These are phyloP conservation scores for Hedya salicella DNA, from an alignment of 2,888 invertebrate genomes.

Conservation along the genomic window DNA sequence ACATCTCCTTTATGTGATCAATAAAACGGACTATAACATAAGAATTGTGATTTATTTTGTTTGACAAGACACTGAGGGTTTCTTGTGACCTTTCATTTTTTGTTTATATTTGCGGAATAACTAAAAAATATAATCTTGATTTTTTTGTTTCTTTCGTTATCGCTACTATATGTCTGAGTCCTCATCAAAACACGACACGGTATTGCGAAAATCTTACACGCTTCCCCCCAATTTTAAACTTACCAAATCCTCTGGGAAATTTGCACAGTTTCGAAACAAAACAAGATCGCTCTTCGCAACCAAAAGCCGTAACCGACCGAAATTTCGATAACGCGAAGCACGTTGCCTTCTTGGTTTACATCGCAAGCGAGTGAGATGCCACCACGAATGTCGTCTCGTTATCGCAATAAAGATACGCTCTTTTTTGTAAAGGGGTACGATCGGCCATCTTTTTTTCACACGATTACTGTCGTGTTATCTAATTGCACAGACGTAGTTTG, in stretches of 20 bases:
- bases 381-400: background rate
- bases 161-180: too few species aligned
- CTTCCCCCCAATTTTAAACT: constrained; percentile 6
- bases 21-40: too few species aligned
- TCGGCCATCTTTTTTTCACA: constrained; percentile 37
- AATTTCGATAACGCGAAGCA: background rate
- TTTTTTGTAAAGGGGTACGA: background rate
- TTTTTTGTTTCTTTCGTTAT: too few species aligned
- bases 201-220: background rate
- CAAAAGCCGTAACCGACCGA: background rate
- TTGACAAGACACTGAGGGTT: too few species aligned
- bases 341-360: background rate
- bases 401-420: background rate
- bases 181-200: background rate
- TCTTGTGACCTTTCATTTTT: too few species aligned
- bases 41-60: too few species aligned
- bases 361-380: background rate
- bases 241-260: constrained; percentile 13
- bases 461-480: constrained; percentile 38
- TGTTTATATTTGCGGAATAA: too few species aligned
- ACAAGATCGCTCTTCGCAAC: background rate
- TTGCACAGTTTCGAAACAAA: constrained; percentile 3
- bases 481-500: constrained; percentile 19
- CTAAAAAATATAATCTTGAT: too few species aligned
- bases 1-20: too few species aligned